Evolutionary conservation across 2,888 invertebrate species (phyloP), one percentile per base, ranked within the genome.

Genomic region (Drosophila greeni): DNA sequence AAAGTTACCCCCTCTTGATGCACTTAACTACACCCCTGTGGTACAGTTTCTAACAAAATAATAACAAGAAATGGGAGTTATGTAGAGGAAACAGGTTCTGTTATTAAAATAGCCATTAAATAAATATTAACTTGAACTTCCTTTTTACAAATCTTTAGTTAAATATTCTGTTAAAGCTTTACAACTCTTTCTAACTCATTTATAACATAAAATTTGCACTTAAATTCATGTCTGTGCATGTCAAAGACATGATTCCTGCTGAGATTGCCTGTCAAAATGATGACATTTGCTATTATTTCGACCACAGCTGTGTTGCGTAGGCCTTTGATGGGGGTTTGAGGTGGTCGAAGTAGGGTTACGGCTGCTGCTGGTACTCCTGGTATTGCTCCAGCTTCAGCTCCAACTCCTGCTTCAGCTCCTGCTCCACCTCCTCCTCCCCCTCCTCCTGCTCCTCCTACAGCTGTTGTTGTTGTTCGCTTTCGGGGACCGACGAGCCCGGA

Each of bases 401-500:
- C 26, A 12, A n/a, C n/a, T n/a, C n/a, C n/a, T n/a, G n/a, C n/a
- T n/a, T n/a, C n/a, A n/a, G 26, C 26, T 43, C 2, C 26, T 11
- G 75, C 66, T 73, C 66, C 60, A 71, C n/a, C n/a, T n/a, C n/a
- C n/a, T n/a, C n/a, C n/a, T n/a, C n/a, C n/a, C n/a, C n/a, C n/a
- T n/a, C n/a, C n/a, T n/a, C n/a, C n/a, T n/a, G 20, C 20, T 20
- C 2, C 20, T 20, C 2, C 20, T 20, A 26, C 7, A 8, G 26
- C 8, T 39, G 74, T 72, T 80, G 75, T 68, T 42, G 59, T 56
- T 45, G 36, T 59, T 60, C 58, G 81, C 76, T 82, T 67, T 78
- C 71, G 72, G 81, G 82, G 64, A 72, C 69, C 80, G 77, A 82
- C 80, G 73, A 58, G 58, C 74, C 84, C 75, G 81, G 84, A 81